phyloP scores from a whole-genome alignment of 2,888 invertebrate species.

The Nomada fucata region DNA sequence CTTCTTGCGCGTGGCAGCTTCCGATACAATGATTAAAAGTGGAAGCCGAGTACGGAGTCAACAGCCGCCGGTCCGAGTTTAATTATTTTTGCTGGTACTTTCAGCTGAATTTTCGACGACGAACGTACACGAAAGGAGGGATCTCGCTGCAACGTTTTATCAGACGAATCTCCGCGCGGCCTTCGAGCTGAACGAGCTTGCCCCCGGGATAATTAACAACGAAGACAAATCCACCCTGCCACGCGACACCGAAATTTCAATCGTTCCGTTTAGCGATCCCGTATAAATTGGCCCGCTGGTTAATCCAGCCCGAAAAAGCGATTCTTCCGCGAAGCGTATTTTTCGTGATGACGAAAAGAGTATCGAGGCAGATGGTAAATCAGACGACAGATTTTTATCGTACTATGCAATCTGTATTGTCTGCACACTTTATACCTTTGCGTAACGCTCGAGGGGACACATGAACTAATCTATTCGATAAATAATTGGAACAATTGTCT shows the following conservation, averaged over 20 bases:
- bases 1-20: neutral
- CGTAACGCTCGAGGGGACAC: too few relatives aligned
- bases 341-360: neutral
- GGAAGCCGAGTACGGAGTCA: neutral
- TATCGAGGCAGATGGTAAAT: neutral
- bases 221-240: conserved; percentile 25
- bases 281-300: conserved; percentile 23
- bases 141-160: conserved; percentile 22
- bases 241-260: conserved; percentile 25
- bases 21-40: conserved; percentile 27
- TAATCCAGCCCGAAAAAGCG: neutral
- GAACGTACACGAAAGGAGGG: neutral
- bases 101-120: conserved; percentile 14
- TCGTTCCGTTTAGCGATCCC: conserved; percentile 1
- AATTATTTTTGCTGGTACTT: conserved; percentile 43
- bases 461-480: too few relatives aligned
- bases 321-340: neutral
- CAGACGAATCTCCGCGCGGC: neutral
- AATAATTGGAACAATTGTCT: too few relatives aligned
- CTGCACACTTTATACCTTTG: too few relatives aligned
- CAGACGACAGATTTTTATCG: too few relatives aligned
- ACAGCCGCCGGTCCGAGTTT: conserved; percentile 23
- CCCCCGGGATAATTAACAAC: conserved; percentile 18
- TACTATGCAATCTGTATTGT: too few relatives aligned
- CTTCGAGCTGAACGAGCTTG: neutral